phyloP scores from a whole-genome alignment of 2,113 vertebrate species.

The Rhynchopsitta pachyrhyncha region DNA sequence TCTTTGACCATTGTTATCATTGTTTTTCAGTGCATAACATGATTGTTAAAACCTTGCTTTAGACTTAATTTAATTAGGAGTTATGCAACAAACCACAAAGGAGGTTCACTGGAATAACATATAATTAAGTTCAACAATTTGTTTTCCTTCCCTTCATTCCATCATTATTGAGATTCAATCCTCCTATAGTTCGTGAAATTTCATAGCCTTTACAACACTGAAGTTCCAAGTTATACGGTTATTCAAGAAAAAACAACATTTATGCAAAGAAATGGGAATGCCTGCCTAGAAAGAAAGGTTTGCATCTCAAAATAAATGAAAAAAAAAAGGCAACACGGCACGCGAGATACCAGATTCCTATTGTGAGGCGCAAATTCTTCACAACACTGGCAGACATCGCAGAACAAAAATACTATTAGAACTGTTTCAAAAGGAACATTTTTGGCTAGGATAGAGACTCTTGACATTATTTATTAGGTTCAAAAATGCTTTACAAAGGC shows the following conservation, averaged over 20 bases:
- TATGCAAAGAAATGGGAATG: not conserved
- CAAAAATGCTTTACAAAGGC: conserved; percentile 82
- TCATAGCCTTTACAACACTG: not conserved
- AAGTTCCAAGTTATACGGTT: not conserved
- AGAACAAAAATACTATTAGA: conserved; percentile 90
- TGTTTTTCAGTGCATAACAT: conserved; percentile 51
- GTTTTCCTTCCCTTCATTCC: conserved; percentile 3
- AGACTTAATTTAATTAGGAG: conserved; percentile 45
- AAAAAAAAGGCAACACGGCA: conserved; percentile 63
- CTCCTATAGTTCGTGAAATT: not conserved
- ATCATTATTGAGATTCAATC: not conserved
- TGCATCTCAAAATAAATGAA: not conserved
- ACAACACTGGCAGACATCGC: conserved; percentile 80
- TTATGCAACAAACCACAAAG: conserved; percentile 40
- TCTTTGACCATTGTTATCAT: conserved; percentile 10
- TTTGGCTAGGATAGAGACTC: conserved; percentile 85
- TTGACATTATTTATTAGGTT: conserved; percentile 90
- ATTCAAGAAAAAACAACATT: not conserved
- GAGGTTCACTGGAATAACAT: not conserved
- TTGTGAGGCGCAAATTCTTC: conserved; percentile 83
- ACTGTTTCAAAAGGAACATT: conserved; percentile 87
- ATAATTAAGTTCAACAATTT: not conserved
- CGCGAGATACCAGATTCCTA: conserved; percentile 80
- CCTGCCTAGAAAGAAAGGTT: not conserved
- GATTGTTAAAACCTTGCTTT: conserved; percentile 37